Percentiles rank a stretch among this genome's conserved stretches.
phyloP scores from a whole-genome alignment of 1,140 invertebrate genomes.

The Mactra quadrangularis region DNA sequence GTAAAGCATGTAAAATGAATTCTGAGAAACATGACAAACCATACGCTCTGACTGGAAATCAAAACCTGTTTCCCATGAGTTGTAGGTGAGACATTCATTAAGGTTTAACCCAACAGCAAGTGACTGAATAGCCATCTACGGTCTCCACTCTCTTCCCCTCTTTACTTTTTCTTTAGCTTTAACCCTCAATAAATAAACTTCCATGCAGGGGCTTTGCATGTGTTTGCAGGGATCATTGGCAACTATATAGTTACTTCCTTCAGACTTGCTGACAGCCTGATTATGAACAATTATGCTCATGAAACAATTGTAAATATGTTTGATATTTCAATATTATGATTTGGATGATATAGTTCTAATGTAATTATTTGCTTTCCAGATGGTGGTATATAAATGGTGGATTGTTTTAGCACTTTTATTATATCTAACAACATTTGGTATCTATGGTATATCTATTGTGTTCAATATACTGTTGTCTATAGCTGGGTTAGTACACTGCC shows the following conservation, averaged over 20 bases:
- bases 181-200: too few relatives aligned
- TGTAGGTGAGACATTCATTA: too few relatives aligned
- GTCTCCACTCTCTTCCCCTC: too few relatives aligned
- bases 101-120: too few relatives aligned
- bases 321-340: not conserved
- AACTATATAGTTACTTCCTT: not conserved
- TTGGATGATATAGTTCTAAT: not conserved
- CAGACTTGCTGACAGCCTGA: not conserved
- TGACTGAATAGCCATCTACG: too few relatives aligned
- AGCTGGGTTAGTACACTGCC: slow-evolving; percentile 21
- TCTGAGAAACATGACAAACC: too few relatives aligned
- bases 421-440: slow-evolving; percentile 38
- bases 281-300: not conserved
- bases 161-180: too few relatives aligned
- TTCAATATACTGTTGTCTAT: slow-evolving; percentile 21
- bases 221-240: too few relatives aligned
- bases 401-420: not conserved
- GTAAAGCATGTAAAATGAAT: too few relatives aligned
- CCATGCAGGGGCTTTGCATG: too few relatives aligned
- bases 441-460: slow-evolving; percentile 32
- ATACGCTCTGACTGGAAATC: too few relatives aligned
- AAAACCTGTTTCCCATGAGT: too few relatives aligned
- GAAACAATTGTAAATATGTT: not conserved
- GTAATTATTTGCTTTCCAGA: slow-evolving; percentile 22
- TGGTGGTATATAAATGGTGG: slow-evolving; percentile 4